These are phyloP conservation scores for Catharus ustulatus DNA, from an alignment of 2,797 vertebrate species.

Conservation along the genomic window DNA sequence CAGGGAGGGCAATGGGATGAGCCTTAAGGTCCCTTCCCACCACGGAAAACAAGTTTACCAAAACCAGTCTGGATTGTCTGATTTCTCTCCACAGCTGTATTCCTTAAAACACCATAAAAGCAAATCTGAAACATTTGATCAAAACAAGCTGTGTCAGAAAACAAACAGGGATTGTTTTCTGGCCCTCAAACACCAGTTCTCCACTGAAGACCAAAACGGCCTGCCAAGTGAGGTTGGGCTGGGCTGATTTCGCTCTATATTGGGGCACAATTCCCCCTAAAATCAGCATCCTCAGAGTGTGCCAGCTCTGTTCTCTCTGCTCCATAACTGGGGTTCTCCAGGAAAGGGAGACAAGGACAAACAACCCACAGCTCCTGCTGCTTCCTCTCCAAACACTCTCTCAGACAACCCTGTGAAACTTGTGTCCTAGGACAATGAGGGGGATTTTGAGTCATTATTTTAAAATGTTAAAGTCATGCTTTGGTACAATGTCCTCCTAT, in stretches of 20 bases:
- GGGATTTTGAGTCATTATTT: not conserved
- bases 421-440: rapidly evolving
- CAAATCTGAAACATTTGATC: not conserved
- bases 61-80: not conserved
- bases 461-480: not conserved
- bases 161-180: rapidly evolving
- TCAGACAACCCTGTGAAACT: rapidly evolving
- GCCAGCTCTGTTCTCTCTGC: not conserved
- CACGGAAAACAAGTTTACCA: too few relatives aligned
- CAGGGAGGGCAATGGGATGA: too few relatives aligned
- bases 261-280: not conserved
- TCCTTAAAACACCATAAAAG: rapidly evolving
- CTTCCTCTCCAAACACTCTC: not conserved
- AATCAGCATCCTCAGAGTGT: not conserved
- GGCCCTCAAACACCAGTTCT: not conserved
- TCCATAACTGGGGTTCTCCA: rapidly evolving
- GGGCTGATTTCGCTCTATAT: rapidly evolving
- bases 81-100: not conserved
- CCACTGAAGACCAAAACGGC: not conserved
- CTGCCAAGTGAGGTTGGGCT: too few relatives aligned
- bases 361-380: not conserved
- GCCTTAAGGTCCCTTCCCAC: too few relatives aligned
- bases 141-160: not conserved
- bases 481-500: not conserved
- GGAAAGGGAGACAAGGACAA: rapidly evolving